Base-by-base conservation (phyloP, 2,888 invertebrate species). In the Bruchidius siliquastri region DNA sequence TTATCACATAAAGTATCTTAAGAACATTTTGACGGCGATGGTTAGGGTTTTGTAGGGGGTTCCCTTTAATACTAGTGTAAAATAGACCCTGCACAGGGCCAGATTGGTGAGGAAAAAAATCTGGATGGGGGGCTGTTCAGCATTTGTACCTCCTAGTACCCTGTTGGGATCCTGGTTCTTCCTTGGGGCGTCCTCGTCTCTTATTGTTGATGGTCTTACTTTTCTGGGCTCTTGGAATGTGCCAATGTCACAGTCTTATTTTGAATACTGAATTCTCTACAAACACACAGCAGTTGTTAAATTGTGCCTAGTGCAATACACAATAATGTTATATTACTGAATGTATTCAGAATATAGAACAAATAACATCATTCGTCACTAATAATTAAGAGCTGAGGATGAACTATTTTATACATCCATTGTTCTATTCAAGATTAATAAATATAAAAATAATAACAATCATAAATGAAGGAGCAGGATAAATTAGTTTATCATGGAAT, bases 401-500 rank as follows among this genome's bases (percentile, higher is more conserved):
- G n/a, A n/a, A n/a, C n/a, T n/a, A n/a, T n/a, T n/a, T n/a, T n/a
- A n/a, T n/a, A n/a, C n/a, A n/a, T n/a, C n/a, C n/a, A n/a, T n/a
- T n/a, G n/a, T n/a, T n/a, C n/a, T n/a, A n/a, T n/a, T n/a, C n/a
- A n/a, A n/a, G n/a, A n/a, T n/a, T n/a, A n/a, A n/a, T n/a, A n/a
- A n/a, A n/a, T n/a, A n/a, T n/a, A n/a, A n/a, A n/a, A n/a, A n/a
- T n/a, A n/a, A n/a, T n/a, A n/a, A n/a, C n/a, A n/a, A n/a, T n/a
- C n/a, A n/a, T n/a, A n/a, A n/a, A n/a, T n/a, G n/a, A n/a, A n/a
- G n/a, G n/a, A n/a, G n/a, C n/a, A n/a, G n/a, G n/a, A n/a, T n/a
- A n/a, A n/a, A n/a, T n/a, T n/a, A n/a, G 98, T 88, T 99, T 99
- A 82, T 99, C 99, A 86, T 99, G 99, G 87, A 99, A 99, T 8